phyloP scores from a whole-genome alignment of 1,140 invertebrate genomes.

The Drosophila oshimai region DNA sequence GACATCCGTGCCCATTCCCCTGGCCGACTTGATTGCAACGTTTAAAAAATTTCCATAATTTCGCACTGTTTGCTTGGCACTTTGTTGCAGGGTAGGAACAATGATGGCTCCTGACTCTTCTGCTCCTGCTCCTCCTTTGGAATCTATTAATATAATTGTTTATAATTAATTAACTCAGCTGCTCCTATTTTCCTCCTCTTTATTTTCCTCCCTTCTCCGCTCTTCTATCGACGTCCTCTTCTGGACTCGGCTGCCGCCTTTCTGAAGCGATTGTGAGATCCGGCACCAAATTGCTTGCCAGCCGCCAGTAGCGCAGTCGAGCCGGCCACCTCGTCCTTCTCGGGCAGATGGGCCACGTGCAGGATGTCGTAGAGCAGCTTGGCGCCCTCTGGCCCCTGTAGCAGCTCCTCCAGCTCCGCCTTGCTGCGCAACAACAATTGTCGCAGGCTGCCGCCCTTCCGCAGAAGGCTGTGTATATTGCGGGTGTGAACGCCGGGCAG shows the following conservation, averaged over 20 bases:
- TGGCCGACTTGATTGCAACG: constrained; percentile 34
- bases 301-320: constrained; percentile 64
- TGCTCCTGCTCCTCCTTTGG: neutral
- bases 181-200: too few species aligned
- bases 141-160: neutral
- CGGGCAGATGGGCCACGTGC: constrained; percentile 85
- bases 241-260: constrained; percentile 58
- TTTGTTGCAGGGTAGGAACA: neutral
- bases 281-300: constrained; percentile 62
- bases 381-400: constrained; percentile 87
- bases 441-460: constrained; percentile 90
- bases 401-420: constrained; percentile 86
- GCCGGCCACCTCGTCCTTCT: constrained; percentile 81
- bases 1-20: constrained; percentile 8
- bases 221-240: constrained; percentile 25
- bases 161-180: neutral
- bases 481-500: constrained; percentile 95
- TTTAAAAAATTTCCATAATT: constrained; percentile 58
- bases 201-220: neutral
- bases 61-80: constrained; percentile 21
- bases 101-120: neutral
- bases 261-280: constrained; percentile 71
- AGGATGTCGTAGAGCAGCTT: constrained; percentile 86
- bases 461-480: constrained; percentile 91
- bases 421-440: constrained; percentile 85